Percentiles rank a stretch among this genome's conserved stretches.
phyloP scores from a whole-genome alignment of 2,113 vertebrate species.

The Gallinago paraguaiae region DNA sequence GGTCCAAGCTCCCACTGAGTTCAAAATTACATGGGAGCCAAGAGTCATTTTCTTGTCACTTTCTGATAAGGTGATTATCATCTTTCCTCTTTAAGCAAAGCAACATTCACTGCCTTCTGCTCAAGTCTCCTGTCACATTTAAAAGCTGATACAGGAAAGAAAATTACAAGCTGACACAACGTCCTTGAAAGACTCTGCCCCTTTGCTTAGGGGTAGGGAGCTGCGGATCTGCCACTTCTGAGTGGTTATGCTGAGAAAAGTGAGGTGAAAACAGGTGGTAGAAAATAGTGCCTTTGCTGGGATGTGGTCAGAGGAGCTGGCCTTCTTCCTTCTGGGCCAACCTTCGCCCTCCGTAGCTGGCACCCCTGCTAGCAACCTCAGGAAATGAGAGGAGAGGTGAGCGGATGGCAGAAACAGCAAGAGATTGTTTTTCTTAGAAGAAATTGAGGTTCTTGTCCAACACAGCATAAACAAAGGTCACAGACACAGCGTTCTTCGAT shows the following conservation, averaged over 20 bases:
- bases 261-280: neutral
- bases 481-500: neutral
- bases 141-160: neutral
- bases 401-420: neutral
- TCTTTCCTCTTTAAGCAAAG: neutral
- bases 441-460: neutral
- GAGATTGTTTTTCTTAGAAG: neutral
- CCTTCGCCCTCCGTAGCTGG: neutral
- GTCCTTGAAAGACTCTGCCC: neutral
- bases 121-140: neutral
- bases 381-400: neutral
- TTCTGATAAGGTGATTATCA: conserved; percentile 37
- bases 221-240: neutral
- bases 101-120: neutral
- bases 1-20: neutral
- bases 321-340: neutral
- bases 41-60: conserved; percentile 6
- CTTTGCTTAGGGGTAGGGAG: neutral
- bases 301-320: neutral
- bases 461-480: neutral
- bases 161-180: neutral
- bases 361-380: neutral
- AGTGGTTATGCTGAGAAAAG: neutral
- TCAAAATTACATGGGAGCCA: neutral
- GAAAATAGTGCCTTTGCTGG: neutral